A percentile compares a stretch with the other conserved stretches of the same genome.
These are phyloP conservation scores for Ryuthela nishihirai DNA, from an alignment of 2,888 invertebrate genomes.

Conservation along the genomic window DNA sequence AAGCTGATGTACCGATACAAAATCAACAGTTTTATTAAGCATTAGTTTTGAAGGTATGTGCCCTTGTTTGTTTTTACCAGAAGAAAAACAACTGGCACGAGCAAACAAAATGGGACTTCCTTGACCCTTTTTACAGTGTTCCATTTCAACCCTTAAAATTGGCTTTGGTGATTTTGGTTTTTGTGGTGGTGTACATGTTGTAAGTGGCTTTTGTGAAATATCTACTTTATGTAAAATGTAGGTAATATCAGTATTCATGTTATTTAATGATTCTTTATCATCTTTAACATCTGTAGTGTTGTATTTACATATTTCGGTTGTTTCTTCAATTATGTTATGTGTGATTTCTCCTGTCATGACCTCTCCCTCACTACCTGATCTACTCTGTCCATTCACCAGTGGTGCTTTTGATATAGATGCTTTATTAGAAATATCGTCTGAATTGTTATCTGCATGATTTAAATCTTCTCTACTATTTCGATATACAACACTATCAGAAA, in stretches of 20 bases:
- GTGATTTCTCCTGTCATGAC: slow-evolving; percentile 32
- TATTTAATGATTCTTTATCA: slow-evolving; percentile 9
- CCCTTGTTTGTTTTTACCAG: slow-evolving; percentile 21
- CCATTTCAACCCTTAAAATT: slow-evolving; percentile 30
- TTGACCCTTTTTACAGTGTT: slow-evolving; percentile 26
- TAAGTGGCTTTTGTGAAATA: slow-evolving; percentile 23
- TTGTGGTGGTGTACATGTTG: slow-evolving; percentile 12
- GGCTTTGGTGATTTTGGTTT: slow-evolving; percentile 28
- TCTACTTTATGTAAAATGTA: slow-evolving; percentile 37
- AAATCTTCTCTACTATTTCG: slow-evolving; percentile 32
- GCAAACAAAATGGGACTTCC: slow-evolving; percentile 36
- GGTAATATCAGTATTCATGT: slow-evolving; percentile 24
- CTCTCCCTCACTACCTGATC: slow-evolving; percentile 38
- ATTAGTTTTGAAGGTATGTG: slow-evolving; percentile 26
- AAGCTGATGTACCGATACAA: slow-evolving; percentile 39
- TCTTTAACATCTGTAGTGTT: slow-evolving; percentile 21
- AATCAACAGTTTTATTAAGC: slow-evolving; percentile 38
- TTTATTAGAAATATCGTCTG: slow-evolving; percentile 34
- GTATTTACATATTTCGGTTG: slow-evolving; percentile 28
- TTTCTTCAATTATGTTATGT: slow-evolving; percentile 34
- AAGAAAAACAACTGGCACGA: slow-evolving; percentile 34
- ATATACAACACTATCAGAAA: slow-evolving; percentile 38
- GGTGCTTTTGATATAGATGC: slow-evolving; percentile 38
- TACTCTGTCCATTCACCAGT: slow-evolving; percentile 35
- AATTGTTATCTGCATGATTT: slow-evolving; percentile 31